phyloP scores from a whole-genome alignment of 2,888 invertebrate species.

The Dinocampus coccinellae region DNA sequence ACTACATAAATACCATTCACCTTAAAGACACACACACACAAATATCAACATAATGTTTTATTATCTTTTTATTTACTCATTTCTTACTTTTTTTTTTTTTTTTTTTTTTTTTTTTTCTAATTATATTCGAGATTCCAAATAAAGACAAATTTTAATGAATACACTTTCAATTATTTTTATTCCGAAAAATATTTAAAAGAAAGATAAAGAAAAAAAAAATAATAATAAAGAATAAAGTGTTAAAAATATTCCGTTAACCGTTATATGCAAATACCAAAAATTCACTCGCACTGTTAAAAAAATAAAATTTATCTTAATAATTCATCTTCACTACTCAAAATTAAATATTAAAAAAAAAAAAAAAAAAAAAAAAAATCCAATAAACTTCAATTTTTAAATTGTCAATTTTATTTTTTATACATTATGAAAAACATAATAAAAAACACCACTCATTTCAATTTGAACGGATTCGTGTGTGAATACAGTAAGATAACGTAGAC shows the following conservation, averaged over 20 bases:
- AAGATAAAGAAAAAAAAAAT: no score
- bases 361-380: not conserved
- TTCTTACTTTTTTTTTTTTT: not conserved
- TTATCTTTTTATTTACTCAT: not conserved
- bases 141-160: not conserved
- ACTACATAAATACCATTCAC: constrained; percentile 15
- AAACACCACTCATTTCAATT: no score
- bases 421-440: not conserved
- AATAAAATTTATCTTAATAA: not conserved
- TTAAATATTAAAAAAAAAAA: not conserved
- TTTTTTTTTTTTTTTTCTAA: not conserved
- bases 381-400: not conserved
- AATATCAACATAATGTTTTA: not conserved
- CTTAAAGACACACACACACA: not conserved
- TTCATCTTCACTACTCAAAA: not conserved
- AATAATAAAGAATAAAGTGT: no score
- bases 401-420: not conserved
- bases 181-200: no score
- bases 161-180: not conserved
- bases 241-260: not conserved
- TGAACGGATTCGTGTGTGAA: not conserved
- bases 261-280: not conserved
- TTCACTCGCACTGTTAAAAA: not conserved
- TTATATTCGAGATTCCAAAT: not conserved
- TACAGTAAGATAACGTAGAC: no score